Conservation (phyloP, 64 coral and sea anemone genomes). For the Exaiptasia diaphana region DNA sequence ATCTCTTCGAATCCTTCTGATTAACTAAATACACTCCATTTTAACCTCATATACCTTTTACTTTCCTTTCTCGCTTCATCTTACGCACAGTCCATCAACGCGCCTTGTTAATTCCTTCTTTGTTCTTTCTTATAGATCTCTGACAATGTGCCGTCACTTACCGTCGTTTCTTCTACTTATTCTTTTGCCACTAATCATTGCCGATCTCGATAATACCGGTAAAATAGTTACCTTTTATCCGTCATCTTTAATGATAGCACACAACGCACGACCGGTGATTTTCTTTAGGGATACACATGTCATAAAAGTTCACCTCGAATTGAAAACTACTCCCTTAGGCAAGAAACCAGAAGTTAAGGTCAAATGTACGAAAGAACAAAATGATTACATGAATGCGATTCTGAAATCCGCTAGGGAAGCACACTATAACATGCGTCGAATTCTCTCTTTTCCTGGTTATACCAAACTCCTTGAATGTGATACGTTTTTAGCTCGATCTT, state of each 20-base stretch:
- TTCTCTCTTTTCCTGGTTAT: slow-evolving; percentile 21
- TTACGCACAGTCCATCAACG: too few species aligned
- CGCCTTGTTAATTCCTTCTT: too few species aligned
- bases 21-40: too few species aligned
- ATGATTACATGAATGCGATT: background rate
- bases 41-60: too few species aligned
- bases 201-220: background rate
- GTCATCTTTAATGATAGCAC: background rate
- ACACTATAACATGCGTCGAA: background rate
- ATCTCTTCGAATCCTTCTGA: too few species aligned
- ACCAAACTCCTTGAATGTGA: slow-evolving; percentile 20
- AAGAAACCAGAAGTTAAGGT: background rate
- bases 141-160: too few species aligned
- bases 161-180: too few species aligned
- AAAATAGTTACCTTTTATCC: slow-evolving; percentile 9
- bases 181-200: too few species aligned
- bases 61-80: too few species aligned
- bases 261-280: background rate
- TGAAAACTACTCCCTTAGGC: background rate
- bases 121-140: too few species aligned
- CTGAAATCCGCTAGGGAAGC: background rate
- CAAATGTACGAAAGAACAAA: background rate
- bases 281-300: background rate
- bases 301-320: background rate
- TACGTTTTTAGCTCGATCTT: slow-evolving; percentile 5